Base-by-base conservation (phyloP, 2,113 vertebrate genomes). In the Hemibagrus wyckioides region DNA sequence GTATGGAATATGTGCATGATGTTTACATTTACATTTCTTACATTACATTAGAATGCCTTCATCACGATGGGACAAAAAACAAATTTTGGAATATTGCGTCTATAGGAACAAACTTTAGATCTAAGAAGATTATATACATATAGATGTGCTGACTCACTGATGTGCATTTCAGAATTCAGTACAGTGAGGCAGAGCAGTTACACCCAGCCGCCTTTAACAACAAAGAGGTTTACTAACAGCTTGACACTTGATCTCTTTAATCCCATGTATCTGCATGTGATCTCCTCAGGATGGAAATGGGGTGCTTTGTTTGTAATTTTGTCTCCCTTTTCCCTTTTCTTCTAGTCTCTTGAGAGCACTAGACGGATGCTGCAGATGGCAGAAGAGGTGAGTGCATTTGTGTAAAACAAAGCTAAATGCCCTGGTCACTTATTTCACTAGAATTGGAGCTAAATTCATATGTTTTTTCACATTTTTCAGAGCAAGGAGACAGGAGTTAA, bases 261-360 rank as follows among this genome's bases (percentile, higher is more conserved):
- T 57, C 71, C 41, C 86, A 30, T 63, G 25, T 69, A 76, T 84
- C 3, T 69, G 21, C 65, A 54, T 67, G 30, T 39, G 1, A 44
- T 69, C 28, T 54, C 41, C 33, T 59, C 48, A 59, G 30, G n/a
- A 61, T 83, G 17, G 13, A 23, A 44, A 39, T 19, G 30, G 4
- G 11, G 25, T 56, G 52, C 56, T 83, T 36, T 77, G 52, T 88
- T 71, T 63, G 90, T 88, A 67, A 59, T 86, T 84, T 5, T 54
- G 52, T 36, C 28, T 63, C 36, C 87, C 28, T 84, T 92, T 91
- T 52, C 85, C 83, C 56, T 88, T 90, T 88, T 30, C 86, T 88
- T 87, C 33, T 94, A 99, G 98, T 99, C 98, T 71, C 95, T 99
- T 95, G 98, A 99, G 93, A 99, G 98, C 92, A 99, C 98, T 80